Conservation (phyloP, 37 sponge, comb jelly and placozoan species). For the Mnemiopsis leidyi region DNA sequence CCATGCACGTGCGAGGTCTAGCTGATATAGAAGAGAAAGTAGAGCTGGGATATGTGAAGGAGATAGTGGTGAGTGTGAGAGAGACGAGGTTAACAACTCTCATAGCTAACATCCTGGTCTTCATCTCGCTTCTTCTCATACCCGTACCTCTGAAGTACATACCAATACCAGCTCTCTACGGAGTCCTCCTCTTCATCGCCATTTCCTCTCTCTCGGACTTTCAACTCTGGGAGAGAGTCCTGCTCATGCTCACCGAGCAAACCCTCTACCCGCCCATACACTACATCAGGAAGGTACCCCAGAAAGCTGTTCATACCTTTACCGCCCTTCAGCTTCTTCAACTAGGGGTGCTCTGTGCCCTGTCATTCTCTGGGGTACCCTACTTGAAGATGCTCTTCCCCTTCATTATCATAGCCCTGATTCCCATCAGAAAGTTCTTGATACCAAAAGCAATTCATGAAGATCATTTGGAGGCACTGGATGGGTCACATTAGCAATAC, state of each 20-base stretch:
- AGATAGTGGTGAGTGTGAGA: conserved; percentile 11
- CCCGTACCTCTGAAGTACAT: conserved; percentile 53
- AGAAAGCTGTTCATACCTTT: conserved; percentile 59
- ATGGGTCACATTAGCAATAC: conserved; percentile 13
- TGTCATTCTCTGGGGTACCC: conserved; percentile 48
- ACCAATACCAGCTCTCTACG: conserved; percentile 38
- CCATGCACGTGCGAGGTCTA: conserved; percentile 58
- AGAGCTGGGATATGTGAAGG: conserved; percentile 33
- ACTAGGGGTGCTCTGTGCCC: conserved; percentile 25
- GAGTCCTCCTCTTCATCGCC: conserved; percentile 43
- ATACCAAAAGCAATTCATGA: conserved; percentile 48
- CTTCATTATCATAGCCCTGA: conserved; percentile 38
- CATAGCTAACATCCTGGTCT: conserved; percentile 38
- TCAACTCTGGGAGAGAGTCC: conserved; percentile 41
- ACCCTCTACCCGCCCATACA: conserved; percentile 48
- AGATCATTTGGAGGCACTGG: conserved; percentile 43
- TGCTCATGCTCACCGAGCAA: conserved; percentile 47
- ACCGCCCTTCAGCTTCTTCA: conserved; percentile 37
- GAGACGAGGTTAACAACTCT: conserved; percentile 50
- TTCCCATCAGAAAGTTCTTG: conserved; percentile 35
- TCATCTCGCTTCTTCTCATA: conserved; percentile 27
- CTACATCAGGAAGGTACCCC: conserved; percentile 53
- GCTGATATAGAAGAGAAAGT: conserved; percentile 56
- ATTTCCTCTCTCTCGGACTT: conserved; percentile 34
- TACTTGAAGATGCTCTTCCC: conserved; percentile 65